Evolutionary conservation across 1,140 invertebrate species (phyloP), one percentile per base, ranked within the genome.

Genomic region (Conus betulinus): DNA sequence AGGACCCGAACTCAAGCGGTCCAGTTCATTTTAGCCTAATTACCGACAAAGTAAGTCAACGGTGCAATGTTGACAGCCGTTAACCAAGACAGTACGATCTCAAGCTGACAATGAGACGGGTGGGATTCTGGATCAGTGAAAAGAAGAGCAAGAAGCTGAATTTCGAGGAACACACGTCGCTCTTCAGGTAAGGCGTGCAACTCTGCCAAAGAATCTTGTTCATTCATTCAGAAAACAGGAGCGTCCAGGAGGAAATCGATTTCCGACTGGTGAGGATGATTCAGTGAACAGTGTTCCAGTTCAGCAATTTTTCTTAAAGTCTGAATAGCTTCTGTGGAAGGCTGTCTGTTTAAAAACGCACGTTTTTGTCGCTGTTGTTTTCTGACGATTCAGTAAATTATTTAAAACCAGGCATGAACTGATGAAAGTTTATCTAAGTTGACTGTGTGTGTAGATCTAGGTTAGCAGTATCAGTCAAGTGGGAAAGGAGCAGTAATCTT

Each of bases 101-200:
- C 13, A 20, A 71, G 67, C 67, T 71, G 67, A 71, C 67, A 13
- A 51, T 79, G 27, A 79, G 51, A 79, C 78, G 27, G 27, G 27
- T 79, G 27, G 27, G 27, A 17, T 52, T 39, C 78, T 79, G 78
- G 78, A 79, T 79, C 78, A 52, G 78, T 79, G 27, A 79, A 13
- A 79, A 79, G 78, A 79, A 79, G 94, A 96, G 96, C 67, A 97
- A 97, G 90, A 98, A 98, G 95, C 95, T 98, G 13, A 97, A 97
- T 93, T 97, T 97, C 96, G 95, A 96, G 13, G 97, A 98, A 91
- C 97, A 94, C 79, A 85, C 89, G 51, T 89, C 91, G 84, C 86
- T 91, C 57, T 94, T 93, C 88, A 93, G 93, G 93, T 94, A 90
- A 82, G 67, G 67, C 67, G 20, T 71, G 67, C 67, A 71, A 71